Conservation (phyloP, 2,113 vertebrate genomes). For the Puma concolor region DNA sequence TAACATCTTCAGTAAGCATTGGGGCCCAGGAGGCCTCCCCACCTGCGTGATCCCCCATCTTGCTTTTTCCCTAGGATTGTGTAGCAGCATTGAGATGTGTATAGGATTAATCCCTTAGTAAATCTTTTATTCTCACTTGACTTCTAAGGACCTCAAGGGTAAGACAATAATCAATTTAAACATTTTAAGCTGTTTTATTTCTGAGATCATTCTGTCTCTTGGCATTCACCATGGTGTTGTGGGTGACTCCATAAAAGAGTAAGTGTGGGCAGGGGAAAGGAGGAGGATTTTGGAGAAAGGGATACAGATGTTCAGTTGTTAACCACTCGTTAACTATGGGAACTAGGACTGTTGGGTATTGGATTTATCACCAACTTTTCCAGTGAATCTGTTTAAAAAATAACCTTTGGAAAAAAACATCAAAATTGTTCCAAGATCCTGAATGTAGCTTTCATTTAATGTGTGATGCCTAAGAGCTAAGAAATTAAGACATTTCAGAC, state of each 20-base stretch:
- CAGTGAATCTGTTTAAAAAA: background rate
- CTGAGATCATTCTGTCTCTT: background rate
- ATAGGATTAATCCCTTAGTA: background rate
- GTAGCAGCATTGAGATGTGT: rapidly evolving
- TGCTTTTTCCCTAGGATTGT: background rate
- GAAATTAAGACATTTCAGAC: background rate
- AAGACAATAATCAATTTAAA: background rate
- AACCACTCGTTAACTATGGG: background rate
- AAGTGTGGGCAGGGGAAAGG: background rate
- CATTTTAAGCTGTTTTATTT: background rate
- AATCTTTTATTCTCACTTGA: background rate
- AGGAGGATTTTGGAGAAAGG: background rate
- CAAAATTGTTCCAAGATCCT: background rate
- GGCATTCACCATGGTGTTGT: background rate
- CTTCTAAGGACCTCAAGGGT: background rate
- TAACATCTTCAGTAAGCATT: rapidly evolving
- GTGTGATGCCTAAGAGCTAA: background rate
- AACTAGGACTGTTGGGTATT: background rate
- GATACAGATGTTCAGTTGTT: background rate
- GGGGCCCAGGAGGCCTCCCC: too few relatives aligned
- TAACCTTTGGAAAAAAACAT: background rate
- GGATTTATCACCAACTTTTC: background rate
- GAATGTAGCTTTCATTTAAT: background rate
- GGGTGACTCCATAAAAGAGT: background rate
- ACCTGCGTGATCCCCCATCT: rapidly evolving